Evolutionary conservation across 2,797 vertebrate species (phyloP).

Genomic region (Diglossa cyanea): DNA sequence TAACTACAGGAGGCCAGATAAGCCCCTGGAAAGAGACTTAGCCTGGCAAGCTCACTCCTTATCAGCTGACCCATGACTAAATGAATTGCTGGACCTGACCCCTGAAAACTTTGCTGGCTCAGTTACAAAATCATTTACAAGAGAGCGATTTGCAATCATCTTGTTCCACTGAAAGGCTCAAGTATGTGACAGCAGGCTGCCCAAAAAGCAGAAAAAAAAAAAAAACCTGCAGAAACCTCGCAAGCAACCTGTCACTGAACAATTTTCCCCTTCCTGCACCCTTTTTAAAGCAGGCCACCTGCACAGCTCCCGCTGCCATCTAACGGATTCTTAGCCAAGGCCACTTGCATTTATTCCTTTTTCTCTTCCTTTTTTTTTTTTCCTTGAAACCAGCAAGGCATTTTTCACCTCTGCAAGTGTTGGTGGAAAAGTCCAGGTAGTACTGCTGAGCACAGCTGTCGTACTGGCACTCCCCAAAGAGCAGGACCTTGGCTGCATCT

Average conservation of each 20-base stretch:
- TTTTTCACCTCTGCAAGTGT: constrained; percentile 86
- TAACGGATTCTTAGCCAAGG: not conserved
- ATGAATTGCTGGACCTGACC: constrained; percentile 48
- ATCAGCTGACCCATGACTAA: constrained; percentile 46
- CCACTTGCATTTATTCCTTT: too few relatives aligned
- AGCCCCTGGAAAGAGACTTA: constrained; percentile 1
- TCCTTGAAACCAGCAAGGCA: not conserved
- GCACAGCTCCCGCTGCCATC: not conserved
- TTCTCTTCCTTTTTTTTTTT: too few relatives aligned
- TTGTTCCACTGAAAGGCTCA: constrained; percentile 34
- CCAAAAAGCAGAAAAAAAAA: not conserved
- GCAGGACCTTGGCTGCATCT: constrained; percentile 86
- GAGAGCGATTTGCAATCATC: constrained; percentile 47
- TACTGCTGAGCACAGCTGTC: constrained; percentile 91
- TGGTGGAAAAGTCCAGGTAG: constrained; percentile 87
- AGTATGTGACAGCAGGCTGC: not conserved
- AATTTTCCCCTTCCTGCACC: not conserved
- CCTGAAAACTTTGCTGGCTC: constrained; percentile 34
- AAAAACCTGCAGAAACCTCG: not conserved
- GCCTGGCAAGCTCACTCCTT: constrained; percentile 43
- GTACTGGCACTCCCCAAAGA: constrained; percentile 91
- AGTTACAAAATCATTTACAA: constrained; percentile 57
- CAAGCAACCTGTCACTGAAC: not conserved
- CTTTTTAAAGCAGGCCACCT: not conserved
- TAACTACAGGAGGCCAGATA: constrained; percentile 18